Evolutionary conservation across 1,140 invertebrate species (phyloP).

Genomic region (Centruroides sculpturatus): DNA sequence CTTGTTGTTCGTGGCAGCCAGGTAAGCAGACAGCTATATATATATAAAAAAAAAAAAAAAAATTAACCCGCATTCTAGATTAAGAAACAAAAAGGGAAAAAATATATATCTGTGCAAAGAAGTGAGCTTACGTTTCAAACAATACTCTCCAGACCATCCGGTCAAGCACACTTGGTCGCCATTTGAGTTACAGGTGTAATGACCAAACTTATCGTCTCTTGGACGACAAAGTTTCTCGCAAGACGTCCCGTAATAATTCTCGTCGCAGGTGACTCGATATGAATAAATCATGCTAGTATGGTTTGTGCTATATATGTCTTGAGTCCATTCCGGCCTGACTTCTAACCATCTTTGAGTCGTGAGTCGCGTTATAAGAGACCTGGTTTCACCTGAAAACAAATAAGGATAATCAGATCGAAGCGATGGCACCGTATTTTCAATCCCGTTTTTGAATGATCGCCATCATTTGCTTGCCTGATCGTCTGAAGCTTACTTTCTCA

Average conservation of each 20-base stretch:
- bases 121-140: slow-evolving; percentile 70
- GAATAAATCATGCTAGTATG: slow-evolving; percentile 58
- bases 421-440: too few relatives aligned
- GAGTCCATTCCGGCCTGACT: slow-evolving; percentile 65
- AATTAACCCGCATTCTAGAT: too few relatives aligned
- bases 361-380: slow-evolving; percentile 33
- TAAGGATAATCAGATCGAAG: too few relatives aligned
- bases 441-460: too few relatives aligned
- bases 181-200: slow-evolving; percentile 70
- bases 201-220: slow-evolving; percentile 79
- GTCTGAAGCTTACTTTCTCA: too few relatives aligned
- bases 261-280: slow-evolving; percentile 78
- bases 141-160: slow-evolving; percentile 84
- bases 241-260: slow-evolving; percentile 79
- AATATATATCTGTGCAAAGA: too few relatives aligned
- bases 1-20: slow-evolving; percentile 80
- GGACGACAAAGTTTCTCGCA: slow-evolving; percentile 79
- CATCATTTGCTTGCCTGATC: too few relatives aligned
- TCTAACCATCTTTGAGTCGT: slow-evolving; percentile 68
- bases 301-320: slow-evolving; percentile 48
- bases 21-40: slow-evolving; percentile 68
- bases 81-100: too few relatives aligned
- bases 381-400: not conserved
- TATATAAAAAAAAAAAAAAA: too few relatives aligned
- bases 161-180: slow-evolving; percentile 78